Evolutionary conservation across 2,113 vertebrate genomes (phyloP).

Genomic region (Mustela lutreola): DNA sequence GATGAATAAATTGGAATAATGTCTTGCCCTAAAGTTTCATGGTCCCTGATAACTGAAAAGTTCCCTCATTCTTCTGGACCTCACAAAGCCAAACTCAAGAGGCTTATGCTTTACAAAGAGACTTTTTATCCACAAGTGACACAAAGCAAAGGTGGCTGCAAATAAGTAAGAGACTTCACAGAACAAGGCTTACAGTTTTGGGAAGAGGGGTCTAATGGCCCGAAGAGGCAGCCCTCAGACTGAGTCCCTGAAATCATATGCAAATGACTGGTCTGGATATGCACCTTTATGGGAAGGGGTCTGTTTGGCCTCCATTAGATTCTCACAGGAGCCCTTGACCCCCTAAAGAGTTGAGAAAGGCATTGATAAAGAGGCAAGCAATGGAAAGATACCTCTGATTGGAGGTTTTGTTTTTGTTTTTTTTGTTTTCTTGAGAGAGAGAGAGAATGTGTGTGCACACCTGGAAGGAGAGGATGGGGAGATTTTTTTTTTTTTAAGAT

Average conservation of each 20-base stretch:
- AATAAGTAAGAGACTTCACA: not conserved
- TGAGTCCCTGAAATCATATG: not conserved
- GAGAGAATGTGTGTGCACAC: not conserved
- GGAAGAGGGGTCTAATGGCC: not conserved
- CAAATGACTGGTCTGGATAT: not conserved
- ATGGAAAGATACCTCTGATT: not conserved
- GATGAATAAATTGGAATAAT: not conserved
- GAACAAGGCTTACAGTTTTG: not conserved
- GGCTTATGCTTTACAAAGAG: conserved; percentile 21
- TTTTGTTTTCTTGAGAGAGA: not conserved
- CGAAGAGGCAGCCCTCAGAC: not conserved
- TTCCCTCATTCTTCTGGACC: not conserved
- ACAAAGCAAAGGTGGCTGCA: not conserved
- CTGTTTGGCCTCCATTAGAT: not conserved
- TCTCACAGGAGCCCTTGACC: not conserved
- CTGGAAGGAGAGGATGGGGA: not conserved
- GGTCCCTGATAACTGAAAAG: not conserved
- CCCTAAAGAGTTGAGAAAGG: not conserved
- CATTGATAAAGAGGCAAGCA: not conserved
- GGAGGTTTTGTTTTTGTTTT: no score
- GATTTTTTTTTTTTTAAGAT: not conserved
- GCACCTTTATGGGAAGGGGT: not conserved
- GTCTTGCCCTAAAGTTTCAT: not conserved
- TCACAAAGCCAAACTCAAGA: not conserved
- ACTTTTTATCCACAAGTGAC: not conserved